Percentiles rank a stretch among this genome's conserved stretches.
Evolutionary conservation across 2,888 invertebrate genomes (phyloP).

Genomic region (Orthosia cruda): DNA sequence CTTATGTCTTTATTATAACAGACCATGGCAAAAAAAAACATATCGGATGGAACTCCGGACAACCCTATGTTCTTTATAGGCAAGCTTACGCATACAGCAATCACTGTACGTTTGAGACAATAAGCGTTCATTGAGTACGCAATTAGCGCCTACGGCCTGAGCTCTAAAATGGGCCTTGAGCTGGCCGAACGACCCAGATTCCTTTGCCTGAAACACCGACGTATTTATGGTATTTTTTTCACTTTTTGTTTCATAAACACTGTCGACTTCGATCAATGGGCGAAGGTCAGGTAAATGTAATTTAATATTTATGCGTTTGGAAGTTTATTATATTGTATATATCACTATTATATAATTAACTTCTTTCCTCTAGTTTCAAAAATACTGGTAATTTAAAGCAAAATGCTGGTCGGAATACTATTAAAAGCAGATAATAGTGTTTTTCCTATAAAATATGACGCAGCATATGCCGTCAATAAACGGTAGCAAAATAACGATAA

Average conservation of each 20-base stretch:
- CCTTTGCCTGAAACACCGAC: constrained; percentile 50
- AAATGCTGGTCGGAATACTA: not conserved
- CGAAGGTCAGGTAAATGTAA: constrained; percentile 34
- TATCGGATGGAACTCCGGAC: constrained; percentile 1
- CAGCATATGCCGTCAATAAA: not conserved
- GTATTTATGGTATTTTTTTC: constrained; percentile 52
- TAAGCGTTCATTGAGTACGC: constrained; percentile 80
- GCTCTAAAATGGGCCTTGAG: constrained; percentile 70
- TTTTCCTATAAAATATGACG: constrained; percentile 30
- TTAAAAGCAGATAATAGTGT: constrained; percentile 2
- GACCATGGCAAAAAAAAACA: not conserved
- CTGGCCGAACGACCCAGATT: constrained; percentile 68
- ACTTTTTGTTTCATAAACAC: constrained; percentile 39
- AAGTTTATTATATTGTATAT: not conserved
- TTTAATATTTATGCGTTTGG: not conserved
- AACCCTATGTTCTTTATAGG: constrained; percentile 58
- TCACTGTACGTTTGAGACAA: constrained; percentile 76
- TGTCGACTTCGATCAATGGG: constrained; percentile 45
- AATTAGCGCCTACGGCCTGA: constrained; percentile 79
- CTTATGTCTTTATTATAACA: not conserved
- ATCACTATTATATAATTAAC: not conserved
- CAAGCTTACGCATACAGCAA: constrained; percentile 58
- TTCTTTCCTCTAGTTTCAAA: too few species aligned
- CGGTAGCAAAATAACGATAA: constrained; percentile 21
- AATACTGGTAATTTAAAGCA: not conserved